phyloP scores from a whole-genome alignment of 2,797 vertebrate species.

The Enteromius mattozi region DNA sequence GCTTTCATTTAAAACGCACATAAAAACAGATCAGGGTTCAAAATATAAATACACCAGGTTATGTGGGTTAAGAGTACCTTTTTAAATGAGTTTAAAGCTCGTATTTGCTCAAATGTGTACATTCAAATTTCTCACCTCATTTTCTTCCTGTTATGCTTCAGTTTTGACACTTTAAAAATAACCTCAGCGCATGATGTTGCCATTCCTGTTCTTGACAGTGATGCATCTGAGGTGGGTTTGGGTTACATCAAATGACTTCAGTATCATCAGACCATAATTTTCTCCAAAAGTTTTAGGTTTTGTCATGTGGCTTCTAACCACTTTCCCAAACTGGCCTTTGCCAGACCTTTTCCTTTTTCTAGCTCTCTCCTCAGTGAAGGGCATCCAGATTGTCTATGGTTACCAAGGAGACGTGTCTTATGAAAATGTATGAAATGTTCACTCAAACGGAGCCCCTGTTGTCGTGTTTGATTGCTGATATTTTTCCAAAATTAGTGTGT shows the following conservation, averaged over 20 bases:
- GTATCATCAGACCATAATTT: background rate
- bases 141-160: background rate
- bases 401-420: slow-evolving; percentile 31
- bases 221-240: background rate
- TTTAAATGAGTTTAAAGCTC: background rate
- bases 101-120: background rate
- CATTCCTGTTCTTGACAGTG: background rate
- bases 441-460: background rate
- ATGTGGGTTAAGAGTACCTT: background rate
- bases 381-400: slow-evolving; percentile 18
- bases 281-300: background rate
- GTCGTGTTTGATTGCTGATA: slow-evolving; percentile 16
- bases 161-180: slow-evolving; percentile 8
- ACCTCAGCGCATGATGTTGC: background rate
- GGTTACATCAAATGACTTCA: background rate
- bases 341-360: background rate
- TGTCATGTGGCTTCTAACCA: background rate
- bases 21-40: background rate
- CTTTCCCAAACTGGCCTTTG: background rate
- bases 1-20: background rate
- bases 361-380: background rate
- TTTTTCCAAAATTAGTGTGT: background rate
- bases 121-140: background rate
- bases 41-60: background rate
- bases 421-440: slow-evolving; percentile 16